Evolutionary conservation across 2,113 vertebrate genomes (phyloP).

Genomic region (Chinchilla lanigera): DNA sequence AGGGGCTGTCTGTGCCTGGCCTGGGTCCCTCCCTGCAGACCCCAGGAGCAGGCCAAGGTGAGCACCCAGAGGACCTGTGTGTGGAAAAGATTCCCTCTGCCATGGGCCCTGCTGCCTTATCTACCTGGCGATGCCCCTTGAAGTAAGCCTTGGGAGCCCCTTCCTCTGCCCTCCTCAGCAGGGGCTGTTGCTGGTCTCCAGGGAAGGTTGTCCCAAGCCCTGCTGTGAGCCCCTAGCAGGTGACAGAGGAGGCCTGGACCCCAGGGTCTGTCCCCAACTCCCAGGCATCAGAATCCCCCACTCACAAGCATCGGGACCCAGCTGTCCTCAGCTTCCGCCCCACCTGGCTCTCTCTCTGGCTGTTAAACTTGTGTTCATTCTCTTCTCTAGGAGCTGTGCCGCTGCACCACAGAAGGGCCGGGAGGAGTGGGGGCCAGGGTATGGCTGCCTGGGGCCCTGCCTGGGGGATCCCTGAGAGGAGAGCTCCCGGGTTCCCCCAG

Average conservation of each 20-base stretch:
- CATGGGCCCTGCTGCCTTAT: fast-evolving
- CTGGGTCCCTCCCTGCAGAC: background rate
- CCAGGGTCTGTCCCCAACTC: no score
- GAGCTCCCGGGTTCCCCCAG: background rate
- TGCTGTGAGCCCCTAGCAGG: background rate
- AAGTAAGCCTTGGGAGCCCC: background rate
- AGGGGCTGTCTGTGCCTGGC: fast-evolving
- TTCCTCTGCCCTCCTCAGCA: background rate
- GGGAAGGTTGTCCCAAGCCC: background rate
- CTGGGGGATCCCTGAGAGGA: no score
- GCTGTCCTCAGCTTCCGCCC: background rate
- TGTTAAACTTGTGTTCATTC: background rate
- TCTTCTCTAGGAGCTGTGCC: background rate
- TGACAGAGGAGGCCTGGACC: background rate
- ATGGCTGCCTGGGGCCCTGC: background rate
- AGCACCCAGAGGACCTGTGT: fast-evolving
- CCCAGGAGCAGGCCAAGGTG: background rate
- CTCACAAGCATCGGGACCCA: background rate
- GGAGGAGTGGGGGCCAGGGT: background rate
- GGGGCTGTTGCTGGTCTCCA: background rate
- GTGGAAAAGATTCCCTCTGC: background rate
- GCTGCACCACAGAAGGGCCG: background rate
- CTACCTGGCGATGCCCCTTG: no score
- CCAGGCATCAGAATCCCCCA: no score
- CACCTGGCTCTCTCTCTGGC: fast-evolving